phyloP scores from a whole-genome alignment of 2,113 vertebrate species.

The Turnix velox region DNA sequence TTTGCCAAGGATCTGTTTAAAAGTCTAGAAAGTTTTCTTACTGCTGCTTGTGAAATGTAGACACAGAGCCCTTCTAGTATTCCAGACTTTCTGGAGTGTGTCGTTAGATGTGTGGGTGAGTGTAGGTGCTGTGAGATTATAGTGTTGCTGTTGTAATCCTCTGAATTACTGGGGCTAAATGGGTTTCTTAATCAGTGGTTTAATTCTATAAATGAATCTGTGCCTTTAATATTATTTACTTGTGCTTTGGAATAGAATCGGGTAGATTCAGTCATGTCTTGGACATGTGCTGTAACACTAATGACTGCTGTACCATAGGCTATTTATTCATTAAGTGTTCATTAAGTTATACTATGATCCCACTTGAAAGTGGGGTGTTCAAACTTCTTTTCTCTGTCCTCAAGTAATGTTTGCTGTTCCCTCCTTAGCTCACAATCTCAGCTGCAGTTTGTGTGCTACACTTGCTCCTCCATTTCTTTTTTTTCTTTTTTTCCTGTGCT shows the following conservation, averaged over 20 bases:
- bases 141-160: background rate
- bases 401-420: background rate
- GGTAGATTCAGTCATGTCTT: background rate
- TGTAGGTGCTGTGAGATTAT: background rate
- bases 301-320: background rate
- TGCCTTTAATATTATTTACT: background rate
- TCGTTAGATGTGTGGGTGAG: background rate
- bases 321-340: too few species aligned
- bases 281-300: background rate
- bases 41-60: background rate
- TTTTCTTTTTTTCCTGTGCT: background rate
- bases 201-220: background rate
- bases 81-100: background rate
- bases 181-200: background rate
- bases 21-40: background rate
- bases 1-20: background rate
- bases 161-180: background rate
- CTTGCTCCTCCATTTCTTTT: background rate
- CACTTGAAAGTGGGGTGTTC: background rate
- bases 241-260: background rate
- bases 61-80: background rate
- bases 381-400: background rate
- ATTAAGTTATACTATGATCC: rapidly evolving
- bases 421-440: background rate
- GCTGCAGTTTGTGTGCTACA: background rate